A percentile compares a stretch with the other conserved stretches of the same genome.
Conservation (phyloP, 2,888 invertebrate species). For the Gisinianus flammeolus region DNA sequence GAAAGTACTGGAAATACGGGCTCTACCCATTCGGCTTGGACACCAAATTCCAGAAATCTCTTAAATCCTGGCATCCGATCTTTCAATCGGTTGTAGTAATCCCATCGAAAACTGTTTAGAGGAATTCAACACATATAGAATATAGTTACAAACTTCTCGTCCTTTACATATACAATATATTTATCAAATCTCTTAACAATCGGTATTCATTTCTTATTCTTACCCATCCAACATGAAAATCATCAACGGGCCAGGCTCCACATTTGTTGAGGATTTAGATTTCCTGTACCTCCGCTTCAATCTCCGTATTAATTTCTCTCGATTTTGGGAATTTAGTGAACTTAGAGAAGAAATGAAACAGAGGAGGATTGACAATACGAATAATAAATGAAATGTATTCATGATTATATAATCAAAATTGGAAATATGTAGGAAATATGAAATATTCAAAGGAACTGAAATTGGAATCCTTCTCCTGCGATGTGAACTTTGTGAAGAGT, state of each 20-base stretch:
- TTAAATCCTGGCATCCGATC: conserved; percentile 55
- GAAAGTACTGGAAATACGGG: conserved; percentile 60
- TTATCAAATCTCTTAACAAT: no score
- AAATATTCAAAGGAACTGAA: no score
- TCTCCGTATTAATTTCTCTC: not conserved
- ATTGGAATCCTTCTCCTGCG: no score
- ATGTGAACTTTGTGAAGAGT: no score
- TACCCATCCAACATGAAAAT: conserved; percentile 3
- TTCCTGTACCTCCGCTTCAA: not conserved
- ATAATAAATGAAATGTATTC: not conserved
- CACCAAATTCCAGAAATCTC: conserved; percentile 59
- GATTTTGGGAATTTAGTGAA: not conserved
- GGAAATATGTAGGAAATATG: not conserved
- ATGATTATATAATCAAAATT: not conserved
- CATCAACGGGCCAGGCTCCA: not conserved
- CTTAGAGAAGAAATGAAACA: not conserved
- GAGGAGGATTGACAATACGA: not conserved
- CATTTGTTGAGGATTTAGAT: not conserved
- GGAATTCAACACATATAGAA: not conserved
- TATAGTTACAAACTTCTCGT: not conserved
- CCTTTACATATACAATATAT: not conserved
- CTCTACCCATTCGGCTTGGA: conserved; percentile 59
- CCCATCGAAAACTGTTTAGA: conserved; percentile 58
- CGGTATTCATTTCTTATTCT: not conserved
- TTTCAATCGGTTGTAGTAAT: conserved; percentile 56